phyloP scores from a whole-genome alignment of 2,797 vertebrate genomes.

The Sebastiscus tertius region DNA sequence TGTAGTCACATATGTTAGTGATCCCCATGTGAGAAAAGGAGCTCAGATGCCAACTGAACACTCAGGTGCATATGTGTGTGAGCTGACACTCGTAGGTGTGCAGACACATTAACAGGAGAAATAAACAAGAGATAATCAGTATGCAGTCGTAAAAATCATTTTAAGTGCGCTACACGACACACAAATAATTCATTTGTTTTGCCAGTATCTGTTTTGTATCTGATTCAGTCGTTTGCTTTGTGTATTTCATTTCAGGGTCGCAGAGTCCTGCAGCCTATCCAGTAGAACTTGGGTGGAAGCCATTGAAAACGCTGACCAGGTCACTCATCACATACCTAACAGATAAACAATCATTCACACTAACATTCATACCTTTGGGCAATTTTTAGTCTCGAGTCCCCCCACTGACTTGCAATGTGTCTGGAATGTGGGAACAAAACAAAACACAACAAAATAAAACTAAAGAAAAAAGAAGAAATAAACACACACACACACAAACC shows the following conservation, averaged over 20 bases:
- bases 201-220: not conserved
- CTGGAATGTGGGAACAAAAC: not conserved
- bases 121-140: constrained; percentile 7
- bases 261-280: not conserved
- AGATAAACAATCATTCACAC: constrained; percentile 20
- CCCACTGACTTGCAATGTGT: not conserved
- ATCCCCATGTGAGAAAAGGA: constrained; percentile 6
- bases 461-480: not conserved
- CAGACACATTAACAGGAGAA: not conserved
- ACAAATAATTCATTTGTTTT: not conserved
- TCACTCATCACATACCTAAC: not conserved
- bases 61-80: not conserved
- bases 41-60: constrained; percentile 14
- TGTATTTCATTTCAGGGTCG: not conserved
- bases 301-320: constrained; percentile 2
- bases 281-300: not conserved
- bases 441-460: not conserved
- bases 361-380: constrained; percentile 6
- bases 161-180: not conserved
- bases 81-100: not conserved
- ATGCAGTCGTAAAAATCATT: not conserved
- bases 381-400: not conserved
- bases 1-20: constrained; percentile 12
- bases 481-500: not conserved
- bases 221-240: not conserved